phyloP scores from a whole-genome alignment of 1,140 invertebrate genomes.

The Aphelenchoides fujianensis region DNA sequence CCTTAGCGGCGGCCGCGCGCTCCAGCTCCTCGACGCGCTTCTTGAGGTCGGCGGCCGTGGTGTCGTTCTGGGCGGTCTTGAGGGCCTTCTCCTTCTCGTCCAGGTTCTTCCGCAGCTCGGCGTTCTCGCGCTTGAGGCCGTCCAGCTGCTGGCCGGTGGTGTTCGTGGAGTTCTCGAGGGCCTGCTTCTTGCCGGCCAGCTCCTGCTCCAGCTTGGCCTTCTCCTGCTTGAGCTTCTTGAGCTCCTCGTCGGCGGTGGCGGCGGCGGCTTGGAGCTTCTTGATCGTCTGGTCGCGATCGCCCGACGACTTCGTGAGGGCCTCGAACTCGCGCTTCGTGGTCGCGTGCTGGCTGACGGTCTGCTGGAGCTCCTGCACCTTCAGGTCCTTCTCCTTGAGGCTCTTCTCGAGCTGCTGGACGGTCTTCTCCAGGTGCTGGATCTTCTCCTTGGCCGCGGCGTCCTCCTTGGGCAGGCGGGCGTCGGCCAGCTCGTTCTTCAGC shows the following conservation, averaged over 20 bases:
- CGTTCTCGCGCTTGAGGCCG: background rate
- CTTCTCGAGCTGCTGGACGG: slow-evolving; percentile 16
- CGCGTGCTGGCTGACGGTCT: background rate
- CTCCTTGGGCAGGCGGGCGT: slow-evolving; percentile 7
- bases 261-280: background rate
- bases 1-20: slow-evolving; percentile 11
- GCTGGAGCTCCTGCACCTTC: slow-evolving; percentile 9
- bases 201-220: slow-evolving; percentile 21
- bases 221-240: slow-evolving; percentile 23
- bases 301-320: background rate
- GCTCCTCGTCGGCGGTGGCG: too few relatives aligned
- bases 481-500: background rate
- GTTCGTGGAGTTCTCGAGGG: background rate
- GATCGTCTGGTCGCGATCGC: background rate
- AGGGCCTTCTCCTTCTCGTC: slow-evolving; percentile 1
- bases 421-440: slow-evolving; percentile 1
- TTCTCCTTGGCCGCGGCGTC: slow-evolving; percentile 10
- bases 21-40: slow-evolving; percentile 13
- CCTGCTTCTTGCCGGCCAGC: background rate
- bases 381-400: slow-evolving; percentile 25
- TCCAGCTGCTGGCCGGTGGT: background rate
- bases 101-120: background rate
- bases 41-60: background rate
- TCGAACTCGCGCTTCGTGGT: background rate
- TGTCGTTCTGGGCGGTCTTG: background rate